A percentile compares a stretch with the other conserved stretches of the same genome.
These are phyloP conservation scores for Rhinoderma darwinii DNA, from an alignment of 2,113 vertebrate species.

Conservation along the genomic window DNA sequence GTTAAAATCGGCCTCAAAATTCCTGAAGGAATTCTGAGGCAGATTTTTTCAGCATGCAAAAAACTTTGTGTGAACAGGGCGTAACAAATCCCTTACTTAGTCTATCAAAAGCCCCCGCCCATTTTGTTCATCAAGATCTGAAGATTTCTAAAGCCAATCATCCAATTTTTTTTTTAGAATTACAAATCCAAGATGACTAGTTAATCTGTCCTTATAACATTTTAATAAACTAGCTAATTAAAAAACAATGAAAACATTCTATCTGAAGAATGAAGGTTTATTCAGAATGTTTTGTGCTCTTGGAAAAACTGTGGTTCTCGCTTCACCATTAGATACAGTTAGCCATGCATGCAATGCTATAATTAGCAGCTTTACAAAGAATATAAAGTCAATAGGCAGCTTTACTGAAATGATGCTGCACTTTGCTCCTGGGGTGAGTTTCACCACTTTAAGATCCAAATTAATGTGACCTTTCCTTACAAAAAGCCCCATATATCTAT, in stretches of 20 bases:
- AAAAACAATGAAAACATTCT: not conserved
- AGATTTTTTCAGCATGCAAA: too few species aligned
- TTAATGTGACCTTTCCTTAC: constrained; percentile 52
- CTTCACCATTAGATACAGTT: not conserved
- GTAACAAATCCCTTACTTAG: too few species aligned
- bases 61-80: too few species aligned
- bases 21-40: too few species aligned
- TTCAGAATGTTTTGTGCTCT: not conserved
- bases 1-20: too few species aligned
- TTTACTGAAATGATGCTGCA: constrained; percentile 48
- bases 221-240: constrained; percentile 24
- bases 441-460: constrained; percentile 52
- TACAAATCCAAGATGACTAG: too few species aligned
- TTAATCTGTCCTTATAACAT: constrained; percentile 5
- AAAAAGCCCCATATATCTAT: constrained; percentile 32
- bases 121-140: too few species aligned
- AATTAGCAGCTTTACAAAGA: constrained; percentile 53
- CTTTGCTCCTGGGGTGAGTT: constrained; percentile 48
- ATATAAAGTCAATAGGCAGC: constrained; percentile 54
- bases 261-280: not conserved
- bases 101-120: too few species aligned
- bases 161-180: too few species aligned
- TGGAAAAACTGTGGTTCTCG: constrained; percentile 10
- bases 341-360: constrained; percentile 49
- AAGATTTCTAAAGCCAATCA: too few species aligned